Percentiles rank a stretch among this genome's conserved stretches.
phyloP scores from a whole-genome alignment of 2,888 invertebrate species.

The Diarsia brunnea region DNA sequence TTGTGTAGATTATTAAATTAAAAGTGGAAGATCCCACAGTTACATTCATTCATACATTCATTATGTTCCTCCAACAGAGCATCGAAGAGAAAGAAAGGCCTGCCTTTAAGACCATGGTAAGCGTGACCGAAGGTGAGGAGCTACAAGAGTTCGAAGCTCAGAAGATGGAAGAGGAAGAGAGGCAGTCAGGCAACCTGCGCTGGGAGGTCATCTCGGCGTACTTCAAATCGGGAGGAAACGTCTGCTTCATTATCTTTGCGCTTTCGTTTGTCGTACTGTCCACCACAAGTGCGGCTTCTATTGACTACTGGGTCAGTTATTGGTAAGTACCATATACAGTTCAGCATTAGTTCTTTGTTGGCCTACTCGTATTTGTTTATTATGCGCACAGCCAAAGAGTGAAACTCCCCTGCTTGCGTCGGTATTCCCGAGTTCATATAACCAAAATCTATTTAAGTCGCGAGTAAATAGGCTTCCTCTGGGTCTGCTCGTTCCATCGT shows the following conservation, averaged over 20 bases:
- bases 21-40: neutral
- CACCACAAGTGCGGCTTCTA: slow-evolving; percentile 91
- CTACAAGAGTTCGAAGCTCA: slow-evolving; percentile 82
- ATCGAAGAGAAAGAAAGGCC: slow-evolving; percentile 74
- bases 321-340: slow-evolving; percentile 86
- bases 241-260: slow-evolving; percentile 78
- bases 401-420: no score
- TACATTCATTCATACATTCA: neutral
- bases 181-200: slow-evolving; percentile 82
- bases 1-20: neutral
- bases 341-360: neutral
- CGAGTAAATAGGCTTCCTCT: no score
- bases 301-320: slow-evolving; percentile 93
- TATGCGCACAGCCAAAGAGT: no score
- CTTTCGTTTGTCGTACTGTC: slow-evolving; percentile 84
- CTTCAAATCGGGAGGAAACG: slow-evolving; percentile 82
- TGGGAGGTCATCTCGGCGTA: slow-evolving; percentile 84
- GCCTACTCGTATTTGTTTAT: no score
- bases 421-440: no score
- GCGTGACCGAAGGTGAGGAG: slow-evolving; percentile 77
- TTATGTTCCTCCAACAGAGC: slow-evolving; percentile 64
- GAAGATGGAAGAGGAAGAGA: slow-evolving; percentile 82
- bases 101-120: slow-evolving; percentile 65
- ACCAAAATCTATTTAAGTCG: no score
- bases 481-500: neutral